Evolutionary conservation across 2,113 vertebrate species (phyloP), one percentile per base, ranked within the genome.

Genomic region (Sisor rabdophorus): DNA sequence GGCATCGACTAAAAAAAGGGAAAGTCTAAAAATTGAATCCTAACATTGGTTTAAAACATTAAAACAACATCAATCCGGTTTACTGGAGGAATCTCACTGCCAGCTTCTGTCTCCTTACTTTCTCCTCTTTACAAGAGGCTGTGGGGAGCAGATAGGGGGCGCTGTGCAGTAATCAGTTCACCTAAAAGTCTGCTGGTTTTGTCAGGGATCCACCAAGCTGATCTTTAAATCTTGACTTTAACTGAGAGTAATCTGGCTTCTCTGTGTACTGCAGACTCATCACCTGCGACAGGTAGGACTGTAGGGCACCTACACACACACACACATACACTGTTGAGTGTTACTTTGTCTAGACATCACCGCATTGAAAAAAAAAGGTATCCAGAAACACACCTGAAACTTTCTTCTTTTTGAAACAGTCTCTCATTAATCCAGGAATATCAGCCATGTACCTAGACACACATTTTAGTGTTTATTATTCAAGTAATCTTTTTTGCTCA

Each of bases 231-330:
- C 47, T 83, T 0, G 47, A 85, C 77, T 84, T 90, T 73, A 98
- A 88, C 0, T 13, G 55, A 0, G 70, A 0, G 0, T 98, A 99
- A 85, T 93, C 76, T 0, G 96, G 97, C 84, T 91, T 86, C 85
- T 96, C 93, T 0, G 92, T 85, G 0, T 96, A 99, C 67, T 84
- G 73, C 20, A 99, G 91, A 6, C 76, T 74, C 91, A 89, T 87
- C 52, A 92, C 95, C 52, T 87, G 80, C 50, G 86, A 86, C 87
- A 98, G 84, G 87, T 92, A 98, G 0, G 30, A 71, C 78, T 87
- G 73, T 68, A 97, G 82, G 11, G 87, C 87, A 76, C 80, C 96
- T 98, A 4, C 11, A 75, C 22, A 50, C 44, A 50, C 64, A 67
- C 40, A 48, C 40, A 24, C 44, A 28, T 22, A 16, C 36, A 16